Conservation (phyloP, 2,113 vertebrate genomes). For the Pituophis catenifer region DNA sequence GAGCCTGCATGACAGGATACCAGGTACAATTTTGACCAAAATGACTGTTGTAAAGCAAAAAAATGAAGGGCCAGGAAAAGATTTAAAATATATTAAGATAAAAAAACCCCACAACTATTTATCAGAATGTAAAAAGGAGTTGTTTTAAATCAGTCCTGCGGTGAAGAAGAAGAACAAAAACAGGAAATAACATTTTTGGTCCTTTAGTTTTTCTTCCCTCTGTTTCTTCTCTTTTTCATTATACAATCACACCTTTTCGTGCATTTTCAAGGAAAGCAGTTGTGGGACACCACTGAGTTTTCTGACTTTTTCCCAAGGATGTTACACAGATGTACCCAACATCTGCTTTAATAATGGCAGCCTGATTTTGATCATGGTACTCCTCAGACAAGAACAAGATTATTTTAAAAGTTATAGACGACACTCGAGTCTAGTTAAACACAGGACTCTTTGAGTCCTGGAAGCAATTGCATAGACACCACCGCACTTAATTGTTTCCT, state of each 20-base stretch:
- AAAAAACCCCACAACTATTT: neutral
- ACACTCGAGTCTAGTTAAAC: neutral
- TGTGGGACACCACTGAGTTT: neutral
- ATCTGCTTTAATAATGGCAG: neutral
- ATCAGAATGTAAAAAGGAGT: neutral
- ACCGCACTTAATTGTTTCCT: conserved; percentile 9
- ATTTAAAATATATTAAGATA: neutral
- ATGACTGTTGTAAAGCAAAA: neutral
- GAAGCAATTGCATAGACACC: neutral
- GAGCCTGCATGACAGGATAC: neutral
- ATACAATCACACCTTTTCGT: neutral
- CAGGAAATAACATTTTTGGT: neutral
- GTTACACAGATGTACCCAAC: neutral
- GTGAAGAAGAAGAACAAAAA: neutral
- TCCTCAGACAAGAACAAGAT: conserved; percentile 16
- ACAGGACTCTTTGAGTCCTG: neutral
- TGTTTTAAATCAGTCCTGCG: neutral
- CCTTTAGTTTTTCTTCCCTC: neutral
- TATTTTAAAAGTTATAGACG: conserved; percentile 32
- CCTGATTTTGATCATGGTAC: neutral
- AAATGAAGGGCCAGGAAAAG: neutral
- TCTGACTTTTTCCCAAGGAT: neutral
- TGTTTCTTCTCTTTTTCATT: neutral
- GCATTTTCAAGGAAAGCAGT: neutral
- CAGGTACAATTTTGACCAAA: neutral